These are phyloP conservation scores for Spheniscus mendiculus DNA, from an alignment of 2,113 vertebrate genomes.

Conservation along the genomic window DNA sequence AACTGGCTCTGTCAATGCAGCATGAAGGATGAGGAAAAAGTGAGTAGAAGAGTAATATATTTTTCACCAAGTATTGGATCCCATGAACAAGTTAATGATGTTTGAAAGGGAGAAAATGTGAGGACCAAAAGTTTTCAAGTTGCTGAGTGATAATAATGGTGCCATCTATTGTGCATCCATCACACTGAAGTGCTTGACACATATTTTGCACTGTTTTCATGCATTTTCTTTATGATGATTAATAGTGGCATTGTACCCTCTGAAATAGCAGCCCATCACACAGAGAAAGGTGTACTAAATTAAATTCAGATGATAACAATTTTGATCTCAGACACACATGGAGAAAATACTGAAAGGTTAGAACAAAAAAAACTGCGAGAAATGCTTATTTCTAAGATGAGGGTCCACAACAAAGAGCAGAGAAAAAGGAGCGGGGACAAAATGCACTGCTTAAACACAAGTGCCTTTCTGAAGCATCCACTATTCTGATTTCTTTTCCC, in stretches of 20 bases:
- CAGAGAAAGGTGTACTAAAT: background rate
- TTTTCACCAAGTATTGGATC: constrained; percentile 43
- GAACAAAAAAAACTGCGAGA: background rate
- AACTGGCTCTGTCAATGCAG: background rate
- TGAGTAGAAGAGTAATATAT: background rate
- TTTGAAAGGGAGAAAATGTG: constrained; percentile 19
- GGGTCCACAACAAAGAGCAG: background rate
- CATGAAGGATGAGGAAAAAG: constrained; percentile 41
- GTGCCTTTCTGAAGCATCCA: background rate
- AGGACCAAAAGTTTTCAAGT: constrained; percentile 39
- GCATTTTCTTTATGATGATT: constrained; percentile 45
- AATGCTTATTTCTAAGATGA: background rate
- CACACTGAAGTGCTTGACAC: constrained; percentile 20
- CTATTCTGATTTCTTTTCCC: background rate
- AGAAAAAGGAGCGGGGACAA: background rate
- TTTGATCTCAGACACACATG: background rate
- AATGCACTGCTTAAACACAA: background rate
- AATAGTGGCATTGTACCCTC: background rate
- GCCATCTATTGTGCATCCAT: constrained; percentile 23
- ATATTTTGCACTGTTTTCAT: constrained; percentile 18
- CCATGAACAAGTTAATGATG: constrained; percentile 32
- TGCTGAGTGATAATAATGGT: constrained; percentile 35
- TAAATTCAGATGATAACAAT: background rate
- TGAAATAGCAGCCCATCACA: constrained; percentile 7
- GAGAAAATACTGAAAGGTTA: background rate